These are phyloP conservation scores for Sphyrna mokarran DNA, from an alignment of 2,113 vertebrate genomes.

Conservation along the genomic window DNA sequence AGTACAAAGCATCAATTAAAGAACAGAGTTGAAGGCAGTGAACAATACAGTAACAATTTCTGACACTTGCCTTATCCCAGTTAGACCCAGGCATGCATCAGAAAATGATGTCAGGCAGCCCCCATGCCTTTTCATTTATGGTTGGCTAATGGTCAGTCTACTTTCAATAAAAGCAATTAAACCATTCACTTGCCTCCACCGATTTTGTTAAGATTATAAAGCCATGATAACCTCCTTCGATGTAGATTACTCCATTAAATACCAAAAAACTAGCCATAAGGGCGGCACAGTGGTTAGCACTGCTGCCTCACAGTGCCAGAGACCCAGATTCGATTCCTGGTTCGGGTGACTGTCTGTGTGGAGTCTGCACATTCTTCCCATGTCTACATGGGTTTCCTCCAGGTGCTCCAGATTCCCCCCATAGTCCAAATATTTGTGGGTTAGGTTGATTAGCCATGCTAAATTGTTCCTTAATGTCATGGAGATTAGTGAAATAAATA, in stretches of 20 bases:
- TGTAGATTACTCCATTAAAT: background rate
- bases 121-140: background rate
- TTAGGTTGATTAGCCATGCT: background rate
- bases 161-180: background rate
- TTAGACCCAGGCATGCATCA: background rate
- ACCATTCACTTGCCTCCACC: background rate
- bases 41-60: background rate
- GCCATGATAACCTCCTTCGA: background rate
- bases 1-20: background rate
- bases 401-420: no score
- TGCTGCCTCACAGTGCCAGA: no score
- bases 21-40: background rate
- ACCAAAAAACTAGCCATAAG: background rate
- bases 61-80: background rate
- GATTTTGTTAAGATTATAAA: background rate
- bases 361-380: no score
- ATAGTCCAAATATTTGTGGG: no score
- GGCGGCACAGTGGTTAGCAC: no score
- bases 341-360: no score
- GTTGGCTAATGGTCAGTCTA: background rate
- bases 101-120: background rate
- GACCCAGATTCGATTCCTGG: no score
- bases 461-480: no score
- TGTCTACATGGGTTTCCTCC: no score
- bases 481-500: no score